Conservation (phyloP, 2,113 vertebrate species). For the Paralichthys olivaceus region DNA sequence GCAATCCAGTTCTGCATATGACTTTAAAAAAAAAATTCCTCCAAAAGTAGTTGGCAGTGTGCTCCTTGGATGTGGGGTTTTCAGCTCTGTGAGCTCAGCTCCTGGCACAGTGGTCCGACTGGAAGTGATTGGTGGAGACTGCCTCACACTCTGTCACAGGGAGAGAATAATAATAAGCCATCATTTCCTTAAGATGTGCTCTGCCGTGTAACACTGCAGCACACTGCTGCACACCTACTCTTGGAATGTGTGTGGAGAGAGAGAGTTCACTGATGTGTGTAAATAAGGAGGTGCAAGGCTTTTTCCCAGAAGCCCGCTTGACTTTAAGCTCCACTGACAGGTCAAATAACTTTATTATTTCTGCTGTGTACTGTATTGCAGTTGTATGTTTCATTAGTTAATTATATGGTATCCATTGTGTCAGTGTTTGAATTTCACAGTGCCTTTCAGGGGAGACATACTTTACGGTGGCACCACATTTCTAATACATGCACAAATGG, state of each 20-base stretch:
- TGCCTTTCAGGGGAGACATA: too few relatives aligned
- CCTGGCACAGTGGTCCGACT: neutral
- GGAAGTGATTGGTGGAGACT: slow-evolving; percentile 1
- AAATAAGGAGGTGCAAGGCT: neutral
- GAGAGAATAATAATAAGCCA: neutral
- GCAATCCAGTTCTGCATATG: neutral
- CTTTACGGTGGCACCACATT: too few relatives aligned
- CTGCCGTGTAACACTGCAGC: neutral
- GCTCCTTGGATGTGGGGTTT: neutral
- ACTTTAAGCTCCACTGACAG: neutral
- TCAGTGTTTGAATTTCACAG: too few relatives aligned
- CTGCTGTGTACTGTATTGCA: too few relatives aligned
- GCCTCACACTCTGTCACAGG: neutral
- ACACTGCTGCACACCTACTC: neutral
- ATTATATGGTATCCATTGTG: too few relatives aligned
- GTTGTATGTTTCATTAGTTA: too few relatives aligned
- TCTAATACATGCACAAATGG: too few relatives aligned
- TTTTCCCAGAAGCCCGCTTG: neutral
- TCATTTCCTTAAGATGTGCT: neutral
- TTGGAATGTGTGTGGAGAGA: neutral
- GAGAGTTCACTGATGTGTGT: neutral
- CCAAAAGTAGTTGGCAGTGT: neutral
- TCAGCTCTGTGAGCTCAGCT: slow-evolving; percentile 29
- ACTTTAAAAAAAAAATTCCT: slow-evolving; percentile 4
- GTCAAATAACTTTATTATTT: neutral